Evolutionary conservation across 1,140 invertebrate genomes (phyloP).

Genomic region (Hermetia illucens): DNA sequence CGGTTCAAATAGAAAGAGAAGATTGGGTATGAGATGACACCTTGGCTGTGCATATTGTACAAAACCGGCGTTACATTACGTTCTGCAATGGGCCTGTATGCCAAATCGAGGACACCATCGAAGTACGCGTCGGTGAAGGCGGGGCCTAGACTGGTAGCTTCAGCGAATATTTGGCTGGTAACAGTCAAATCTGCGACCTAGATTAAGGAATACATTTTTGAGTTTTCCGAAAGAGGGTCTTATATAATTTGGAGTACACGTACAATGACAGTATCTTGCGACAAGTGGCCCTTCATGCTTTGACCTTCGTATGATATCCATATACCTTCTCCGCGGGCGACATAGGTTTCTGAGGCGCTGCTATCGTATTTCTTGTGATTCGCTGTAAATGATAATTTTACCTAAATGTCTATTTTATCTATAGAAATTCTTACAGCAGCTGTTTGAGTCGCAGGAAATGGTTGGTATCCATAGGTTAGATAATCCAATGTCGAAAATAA

Average conservation of each 20-base stretch:
- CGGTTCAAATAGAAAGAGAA: constrained; percentile 97
- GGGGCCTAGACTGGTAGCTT: constrained; percentile 81
- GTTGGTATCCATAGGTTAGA: constrained; percentile 98
- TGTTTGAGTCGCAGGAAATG: constrained; percentile 81
- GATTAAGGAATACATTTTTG: constrained; percentile 6
- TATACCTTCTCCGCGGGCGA: constrained; percentile 80
- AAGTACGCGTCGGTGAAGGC: constrained; percentile 93
- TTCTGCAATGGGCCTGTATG: constrained; percentile 76
- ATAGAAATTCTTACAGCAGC: constrained; percentile 75
- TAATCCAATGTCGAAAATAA: constrained; percentile 98
- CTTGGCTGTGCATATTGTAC: constrained; percentile 85
- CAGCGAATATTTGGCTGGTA: constrained; percentile 83
- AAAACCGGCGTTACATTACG: constrained; percentile 86
- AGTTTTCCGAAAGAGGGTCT: background rate
- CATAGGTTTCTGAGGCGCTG: constrained; percentile 67
- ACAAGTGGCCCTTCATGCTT: constrained; percentile 88
- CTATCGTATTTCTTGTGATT: constrained; percentile 93
- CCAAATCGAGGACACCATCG: constrained; percentile 95
- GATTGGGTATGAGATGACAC: constrained; percentile 57
- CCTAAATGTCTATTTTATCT: too few relatives aligned
- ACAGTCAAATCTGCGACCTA: constrained; percentile 62
- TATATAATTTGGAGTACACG: constrained; percentile 21
- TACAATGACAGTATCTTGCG: constrained; percentile 71
- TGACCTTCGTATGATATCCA: constrained; percentile 92
- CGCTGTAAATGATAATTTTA: constrained; percentile 38